These are phyloP conservation scores for Seriola rivoliana DNA, from an alignment of 2,113 vertebrate genomes.

Conservation along the genomic window DNA sequence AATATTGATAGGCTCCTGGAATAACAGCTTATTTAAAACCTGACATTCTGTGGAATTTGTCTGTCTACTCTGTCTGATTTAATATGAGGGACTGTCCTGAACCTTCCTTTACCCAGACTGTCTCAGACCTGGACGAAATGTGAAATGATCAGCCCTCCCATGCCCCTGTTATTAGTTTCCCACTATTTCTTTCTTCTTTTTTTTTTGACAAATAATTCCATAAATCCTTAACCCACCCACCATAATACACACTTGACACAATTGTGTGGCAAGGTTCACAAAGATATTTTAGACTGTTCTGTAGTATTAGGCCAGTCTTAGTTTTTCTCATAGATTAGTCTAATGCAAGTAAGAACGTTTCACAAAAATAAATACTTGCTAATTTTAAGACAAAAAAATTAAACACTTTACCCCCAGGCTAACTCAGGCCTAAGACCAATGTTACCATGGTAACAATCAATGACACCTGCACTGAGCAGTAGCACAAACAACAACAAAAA, in stretches of 20 bases:
- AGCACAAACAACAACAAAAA: no score
- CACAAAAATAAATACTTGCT: no score
- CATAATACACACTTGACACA: constrained; percentile 36
- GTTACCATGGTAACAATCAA: no score
- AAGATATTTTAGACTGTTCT: no score
- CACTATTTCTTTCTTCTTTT: constrained; percentile 51
- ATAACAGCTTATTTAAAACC: constrained; percentile 35
- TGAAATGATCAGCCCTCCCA: constrained; percentile 46
- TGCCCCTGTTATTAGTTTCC: constrained; percentile 56
- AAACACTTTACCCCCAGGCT: no score
- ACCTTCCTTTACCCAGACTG: constrained; percentile 20
- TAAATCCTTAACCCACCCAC: constrained; percentile 64
- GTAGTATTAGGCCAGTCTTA: no score
- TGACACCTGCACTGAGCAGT: no score
- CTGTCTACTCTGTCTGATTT: constrained; percentile 28
- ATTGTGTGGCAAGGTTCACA: background rate
- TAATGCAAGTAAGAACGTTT: no score
- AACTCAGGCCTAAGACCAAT: no score
- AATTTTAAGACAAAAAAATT: no score
- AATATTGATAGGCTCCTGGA: background rate
- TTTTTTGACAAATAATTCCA: constrained; percentile 72
- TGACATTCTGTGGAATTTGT: constrained; percentile 40
- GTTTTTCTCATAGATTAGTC: no score
- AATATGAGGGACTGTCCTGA: constrained; percentile 27
- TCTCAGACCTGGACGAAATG: constrained; percentile 52